Evolutionary conservation across 2,113 vertebrate genomes (phyloP), one percentile per base, ranked within the genome.

Genomic region (Cryptomyrus ogoouensis): DNA sequence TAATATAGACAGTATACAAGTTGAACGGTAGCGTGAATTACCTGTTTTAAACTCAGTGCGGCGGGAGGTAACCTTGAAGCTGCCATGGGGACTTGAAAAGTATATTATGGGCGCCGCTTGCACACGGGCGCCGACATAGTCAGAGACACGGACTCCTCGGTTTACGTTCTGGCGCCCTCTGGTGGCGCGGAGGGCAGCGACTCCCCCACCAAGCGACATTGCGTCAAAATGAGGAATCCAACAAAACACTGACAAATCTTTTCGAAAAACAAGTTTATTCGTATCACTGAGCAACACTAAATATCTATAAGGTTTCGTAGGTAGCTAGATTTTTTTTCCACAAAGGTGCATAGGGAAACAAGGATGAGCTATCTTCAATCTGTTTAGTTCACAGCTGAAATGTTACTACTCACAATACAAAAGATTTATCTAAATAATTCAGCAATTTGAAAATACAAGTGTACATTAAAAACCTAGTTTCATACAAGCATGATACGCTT

Each of bases 11-110:
- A 44, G 35, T 15, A 35, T 19, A 80, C 74, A 42, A 7, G 12
- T 8, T 7, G 31, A 80, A 42, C 15, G 15, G 74, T 19, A 42
- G 83, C 9, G 44, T 4, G 62, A 8, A 86, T 52, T 94, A 97
- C 97, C 97, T 98, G 97, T 90, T 94, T 97, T 0, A 98, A 92
- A 0, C 89, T 96, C 0, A 97, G 93, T 0, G 96, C 94, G 0
- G 90, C 88, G 0, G 92, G 39, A 0, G 97, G 97, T 0, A 98
- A 52, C 21, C 96, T 94, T 1, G 96, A 91, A 0, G 93, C 42
- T 0, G 93, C 92, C 97, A 93, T 97, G 50, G 3, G 6, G 7
- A 44, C 31, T 24, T 89, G 2, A 35, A 17, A 53, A 35, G 10
- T 1, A 24, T 5, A 8, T 80, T 83, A 53, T 3, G 49, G 5